Evolutionary conservation across 2,113 vertebrate species (phyloP).

Genomic region (Mixornis gularis): DNA sequence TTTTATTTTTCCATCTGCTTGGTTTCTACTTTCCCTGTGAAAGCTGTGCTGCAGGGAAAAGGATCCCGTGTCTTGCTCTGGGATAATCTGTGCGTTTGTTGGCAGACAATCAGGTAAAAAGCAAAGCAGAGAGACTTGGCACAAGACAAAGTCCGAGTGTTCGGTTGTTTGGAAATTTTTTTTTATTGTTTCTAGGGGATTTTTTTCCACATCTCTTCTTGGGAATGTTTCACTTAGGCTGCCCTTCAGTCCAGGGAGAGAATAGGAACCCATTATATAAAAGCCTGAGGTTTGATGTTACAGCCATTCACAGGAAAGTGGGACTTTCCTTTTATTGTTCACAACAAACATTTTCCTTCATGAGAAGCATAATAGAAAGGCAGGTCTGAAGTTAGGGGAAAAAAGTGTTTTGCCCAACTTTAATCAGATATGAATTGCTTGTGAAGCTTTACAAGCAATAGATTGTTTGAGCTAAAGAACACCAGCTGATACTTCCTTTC

Average conservation of each 20-base stretch:
- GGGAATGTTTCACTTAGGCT: slow-evolving; percentile 3
- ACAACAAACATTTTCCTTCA: slow-evolving; percentile 33
- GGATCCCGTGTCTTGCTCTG: slow-evolving; percentile 1
- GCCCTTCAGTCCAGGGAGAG: background rate
- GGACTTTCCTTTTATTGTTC: slow-evolving; percentile 54
- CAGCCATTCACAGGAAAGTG: slow-evolving; percentile 11
- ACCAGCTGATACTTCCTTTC: background rate
- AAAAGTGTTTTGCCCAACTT: background rate
- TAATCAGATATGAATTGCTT: slow-evolving; percentile 19
- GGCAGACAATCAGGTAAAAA: background rate
- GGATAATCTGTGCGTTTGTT: background rate
- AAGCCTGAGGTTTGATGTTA: slow-evolving; percentile 26
- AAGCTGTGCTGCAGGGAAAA: background rate
- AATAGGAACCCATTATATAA: background rate
- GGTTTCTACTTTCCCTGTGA: background rate
- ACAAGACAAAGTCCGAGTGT: background rate
- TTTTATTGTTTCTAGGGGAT: background rate
- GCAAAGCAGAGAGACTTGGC: background rate
- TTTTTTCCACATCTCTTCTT: background rate
- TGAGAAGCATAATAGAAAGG: slow-evolving; percentile 3
- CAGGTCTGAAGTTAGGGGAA: background rate
- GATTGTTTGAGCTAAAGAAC: background rate
- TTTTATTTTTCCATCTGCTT: background rate
- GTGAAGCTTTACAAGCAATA: background rate
- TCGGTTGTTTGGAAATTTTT: background rate